phyloP scores from a whole-genome alignment of 2,113 vertebrate species.

The Prionailurus bengalensis region DNA sequence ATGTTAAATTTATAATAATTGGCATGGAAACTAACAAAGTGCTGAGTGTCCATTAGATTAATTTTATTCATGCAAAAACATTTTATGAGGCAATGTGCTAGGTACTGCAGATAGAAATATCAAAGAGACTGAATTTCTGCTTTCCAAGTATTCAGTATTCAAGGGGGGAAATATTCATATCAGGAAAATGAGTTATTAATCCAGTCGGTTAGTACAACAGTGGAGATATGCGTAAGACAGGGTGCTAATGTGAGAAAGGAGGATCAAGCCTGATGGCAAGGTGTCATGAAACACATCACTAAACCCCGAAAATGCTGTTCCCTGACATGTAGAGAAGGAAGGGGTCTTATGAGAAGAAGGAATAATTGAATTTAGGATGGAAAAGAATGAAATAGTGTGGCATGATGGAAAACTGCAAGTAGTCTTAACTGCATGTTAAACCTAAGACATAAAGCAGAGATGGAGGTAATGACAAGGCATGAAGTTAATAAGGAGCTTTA shows the following conservation, averaged over 20 bases:
- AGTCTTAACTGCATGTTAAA: neutral
- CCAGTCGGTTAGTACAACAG: neutral
- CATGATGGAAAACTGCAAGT: neutral
- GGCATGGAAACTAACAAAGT: neutral
- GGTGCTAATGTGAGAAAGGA: neutral
- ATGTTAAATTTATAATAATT: neutral
- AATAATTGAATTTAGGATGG: neutral
- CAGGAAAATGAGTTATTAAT: neutral
- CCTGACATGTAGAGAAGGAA: neutral
- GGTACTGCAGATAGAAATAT: neutral
- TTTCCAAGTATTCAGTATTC: neutral
- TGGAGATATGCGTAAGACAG: neutral
- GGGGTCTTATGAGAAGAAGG: neutral
- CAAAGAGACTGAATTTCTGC: neutral
- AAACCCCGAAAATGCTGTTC: neutral
- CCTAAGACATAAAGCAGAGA: neutral
- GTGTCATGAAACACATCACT: neutral
- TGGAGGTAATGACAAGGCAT: neutral
- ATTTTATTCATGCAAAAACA: slow-evolving; percentile 13
- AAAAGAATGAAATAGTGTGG: neutral
- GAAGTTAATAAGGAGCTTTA: neutral
- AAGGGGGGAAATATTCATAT: neutral
- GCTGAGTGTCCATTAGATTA: neutral
- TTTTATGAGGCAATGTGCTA: neutral
- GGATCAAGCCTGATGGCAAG: neutral